phyloP scores from a whole-genome alignment of 2,888 invertebrate genomes.

The Leptopilina myrica region DNA sequence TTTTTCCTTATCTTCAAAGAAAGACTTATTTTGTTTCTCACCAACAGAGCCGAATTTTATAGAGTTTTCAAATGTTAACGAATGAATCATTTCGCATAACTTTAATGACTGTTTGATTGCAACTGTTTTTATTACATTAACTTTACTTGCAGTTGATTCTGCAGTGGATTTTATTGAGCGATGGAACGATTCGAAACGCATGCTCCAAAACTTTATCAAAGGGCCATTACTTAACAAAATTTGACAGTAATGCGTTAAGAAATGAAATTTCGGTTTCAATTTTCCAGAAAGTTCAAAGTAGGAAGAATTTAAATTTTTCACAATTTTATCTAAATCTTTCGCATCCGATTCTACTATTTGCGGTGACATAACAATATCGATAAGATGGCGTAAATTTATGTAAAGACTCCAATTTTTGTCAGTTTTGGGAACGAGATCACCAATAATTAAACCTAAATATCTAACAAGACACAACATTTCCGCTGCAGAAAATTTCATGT shows the following conservation, averaged over 20 bases:
- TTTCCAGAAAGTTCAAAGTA: background rate
- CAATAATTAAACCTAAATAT: conserved; percentile 30
- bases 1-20: too few species aligned
- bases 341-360: background rate
- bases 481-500: conserved; percentile 36
- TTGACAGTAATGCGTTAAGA: background rate
- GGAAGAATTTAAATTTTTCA: background rate
- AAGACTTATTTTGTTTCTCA: too few species aligned
- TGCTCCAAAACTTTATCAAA: conserved; percentile 18
- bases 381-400: conserved; percentile 17
- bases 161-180: conserved; percentile 1
- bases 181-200: conserved; percentile 13
- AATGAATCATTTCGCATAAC: conserved; percentile 15
- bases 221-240: conserved; percentile 5
- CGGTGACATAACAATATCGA: conserved; percentile 1
- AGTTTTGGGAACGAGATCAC: conserved; percentile 36
- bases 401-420: conserved; percentile 37
- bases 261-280: background rate
- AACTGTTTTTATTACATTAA: conserved; percentile 12
- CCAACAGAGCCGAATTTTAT: background rate
- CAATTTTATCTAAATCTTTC: background rate
- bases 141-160: conserved; percentile 5
- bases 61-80: background rate
- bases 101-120: background rate
- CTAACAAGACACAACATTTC: conserved; percentile 6